Evolutionary conservation across 2,113 vertebrate species (phyloP).

Genomic region (Lontra canadensis): DNA sequence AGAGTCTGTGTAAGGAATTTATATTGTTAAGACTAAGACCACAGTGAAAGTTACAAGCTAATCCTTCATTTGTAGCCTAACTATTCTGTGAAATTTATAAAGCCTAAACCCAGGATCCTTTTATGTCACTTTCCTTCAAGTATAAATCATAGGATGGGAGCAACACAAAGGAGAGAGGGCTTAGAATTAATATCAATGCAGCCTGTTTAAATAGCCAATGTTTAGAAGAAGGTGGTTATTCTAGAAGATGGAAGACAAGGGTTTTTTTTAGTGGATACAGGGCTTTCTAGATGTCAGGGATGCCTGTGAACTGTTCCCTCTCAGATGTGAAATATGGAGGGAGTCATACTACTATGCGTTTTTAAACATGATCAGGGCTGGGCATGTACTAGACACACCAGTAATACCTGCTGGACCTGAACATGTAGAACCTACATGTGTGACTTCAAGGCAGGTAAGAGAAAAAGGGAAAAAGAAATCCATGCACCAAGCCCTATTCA

Average conservation of each 20-base stretch:
- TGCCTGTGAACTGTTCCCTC: background rate
- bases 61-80: constrained; percentile 61
- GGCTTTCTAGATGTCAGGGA: background rate
- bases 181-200: background rate
- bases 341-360: background rate
- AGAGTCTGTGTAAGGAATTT: constrained; percentile 50
- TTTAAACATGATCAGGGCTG: background rate
- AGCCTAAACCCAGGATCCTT: constrained; percentile 47
- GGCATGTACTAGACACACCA: background rate
- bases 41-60: constrained; percentile 48
- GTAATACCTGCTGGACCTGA: background rate
- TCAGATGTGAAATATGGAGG: background rate
- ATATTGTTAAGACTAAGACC: constrained; percentile 57
- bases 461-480: constrained; percentile 29
- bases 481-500: background rate
- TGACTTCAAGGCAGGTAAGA: background rate
- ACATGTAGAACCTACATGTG: background rate
- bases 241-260: background rate
- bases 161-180: background rate
- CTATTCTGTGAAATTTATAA: constrained; percentile 57
- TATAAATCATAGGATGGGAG: constrained; percentile 50
- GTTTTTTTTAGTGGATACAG: background rate
- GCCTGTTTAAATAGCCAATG: background rate
- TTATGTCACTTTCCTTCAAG: constrained; percentile 57
- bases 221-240: constrained; percentile 7